phyloP scores from a whole-genome alignment of 1,140 invertebrate species.

The Neoseiulus cucumeris region DNA sequence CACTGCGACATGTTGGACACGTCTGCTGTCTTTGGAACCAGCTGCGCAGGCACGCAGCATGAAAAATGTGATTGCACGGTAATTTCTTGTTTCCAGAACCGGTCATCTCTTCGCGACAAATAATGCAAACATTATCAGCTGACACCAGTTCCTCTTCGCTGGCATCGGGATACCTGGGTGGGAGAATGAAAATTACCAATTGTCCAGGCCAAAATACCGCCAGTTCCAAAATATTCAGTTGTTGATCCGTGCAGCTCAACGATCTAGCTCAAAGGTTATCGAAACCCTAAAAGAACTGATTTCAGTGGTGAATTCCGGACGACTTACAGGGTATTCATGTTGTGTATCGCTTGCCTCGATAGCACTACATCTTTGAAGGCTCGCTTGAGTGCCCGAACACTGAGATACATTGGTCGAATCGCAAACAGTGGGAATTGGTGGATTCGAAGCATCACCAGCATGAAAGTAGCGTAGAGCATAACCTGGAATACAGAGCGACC shows the following conservation, averaged over 20 bases:
- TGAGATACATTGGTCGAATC: slow-evolving; percentile 95
- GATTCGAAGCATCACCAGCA: slow-evolving; percentile 87
- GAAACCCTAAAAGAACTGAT: neutral
- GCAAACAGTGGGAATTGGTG: slow-evolving; percentile 96
- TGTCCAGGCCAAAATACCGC: too few relatives aligned
- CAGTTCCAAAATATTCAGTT: too few relatives aligned
- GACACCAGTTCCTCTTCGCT: slow-evolving; percentile 76
- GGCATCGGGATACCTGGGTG: slow-evolving; percentile 58
- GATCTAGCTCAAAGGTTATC: too few relatives aligned
- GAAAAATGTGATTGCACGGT: slow-evolving; percentile 98
- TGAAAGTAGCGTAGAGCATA: slow-evolving; percentile 75
- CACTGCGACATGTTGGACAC: slow-evolving; percentile 92
- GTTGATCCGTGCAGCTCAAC: too few relatives aligned
- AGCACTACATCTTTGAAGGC: slow-evolving; percentile 92
- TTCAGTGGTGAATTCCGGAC: neutral
- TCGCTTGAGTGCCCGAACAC: slow-evolving; percentile 91
- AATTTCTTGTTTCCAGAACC: slow-evolving; percentile 60
- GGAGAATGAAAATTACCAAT: too few relatives aligned
- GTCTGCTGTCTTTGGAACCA: slow-evolving; percentile 99
- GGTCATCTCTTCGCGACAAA: slow-evolving; percentile 80
- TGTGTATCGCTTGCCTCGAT: slow-evolving; percentile 82
- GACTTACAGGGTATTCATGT: slow-evolving; percentile 84
- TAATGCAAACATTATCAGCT: slow-evolving; percentile 96
- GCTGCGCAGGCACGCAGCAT: slow-evolving; percentile 86
- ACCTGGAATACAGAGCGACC: slow-evolving; percentile 41